Conservation (phyloP, 2,888 invertebrate genomes). For the Caenorhabditis zanzibari region DNA sequence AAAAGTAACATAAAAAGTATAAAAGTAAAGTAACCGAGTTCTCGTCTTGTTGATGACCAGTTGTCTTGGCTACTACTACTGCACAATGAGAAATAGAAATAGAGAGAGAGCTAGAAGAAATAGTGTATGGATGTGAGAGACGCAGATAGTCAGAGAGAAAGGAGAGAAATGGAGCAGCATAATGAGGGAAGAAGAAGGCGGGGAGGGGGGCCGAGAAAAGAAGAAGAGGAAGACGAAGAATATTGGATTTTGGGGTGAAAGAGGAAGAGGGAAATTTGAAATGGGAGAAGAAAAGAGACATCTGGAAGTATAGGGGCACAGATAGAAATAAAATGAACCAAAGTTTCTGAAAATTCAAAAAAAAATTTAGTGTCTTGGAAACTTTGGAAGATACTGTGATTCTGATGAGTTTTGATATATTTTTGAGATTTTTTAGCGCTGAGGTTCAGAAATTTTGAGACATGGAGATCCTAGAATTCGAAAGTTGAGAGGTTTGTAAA, state of each 20-base stretch:
- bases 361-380: no score
- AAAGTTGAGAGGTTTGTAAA: no score
- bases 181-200: neutral
- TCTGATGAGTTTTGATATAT: no score
- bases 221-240: neutral
- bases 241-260: constrained; percentile 1
- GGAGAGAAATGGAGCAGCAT: constrained; percentile 2
- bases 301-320: neutral
- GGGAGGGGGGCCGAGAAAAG: neutral
- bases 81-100: neutral
- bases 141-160: neutral
- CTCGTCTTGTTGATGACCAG: constrained; percentile 22
- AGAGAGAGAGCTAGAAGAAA: neutral
- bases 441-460: no score
- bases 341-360: no score
- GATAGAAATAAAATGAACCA: neutral
- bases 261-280: neutral
- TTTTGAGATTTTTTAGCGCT: no score
- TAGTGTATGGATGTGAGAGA: neutral
- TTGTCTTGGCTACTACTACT: constrained; percentile 32
- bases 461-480: no score
- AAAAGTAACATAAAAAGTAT: neutral
- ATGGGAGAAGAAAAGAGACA: neutral
- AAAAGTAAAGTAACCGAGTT: neutral
- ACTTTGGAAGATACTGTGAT: no score